A percentile compares a stretch with the other conserved stretches of the same genome.
These are phyloP conservation scores for Kobus ellipsiprymnus DNA, from an alignment of 2,113 vertebrate genomes.

Conservation along the genomic window DNA sequence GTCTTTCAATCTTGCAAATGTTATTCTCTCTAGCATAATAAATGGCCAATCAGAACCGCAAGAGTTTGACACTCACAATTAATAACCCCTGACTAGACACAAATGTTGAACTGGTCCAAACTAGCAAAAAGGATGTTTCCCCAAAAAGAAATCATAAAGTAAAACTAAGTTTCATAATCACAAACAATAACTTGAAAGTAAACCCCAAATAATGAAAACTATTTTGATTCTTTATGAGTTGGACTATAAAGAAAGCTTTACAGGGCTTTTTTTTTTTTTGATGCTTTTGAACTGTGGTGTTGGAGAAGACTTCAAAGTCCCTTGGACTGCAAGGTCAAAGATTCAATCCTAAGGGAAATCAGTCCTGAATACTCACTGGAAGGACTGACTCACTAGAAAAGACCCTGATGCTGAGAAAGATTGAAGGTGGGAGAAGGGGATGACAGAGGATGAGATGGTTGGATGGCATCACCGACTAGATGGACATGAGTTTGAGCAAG, in stretches of 20 bases:
- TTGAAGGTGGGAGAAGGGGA: not conserved
- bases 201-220: not conserved
- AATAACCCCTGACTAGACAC: not conserved
- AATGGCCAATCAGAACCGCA: not conserved
- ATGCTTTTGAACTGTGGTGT: not conserved
- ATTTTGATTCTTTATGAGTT: not conserved
- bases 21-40: not conserved
- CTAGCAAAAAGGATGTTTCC: not conserved
- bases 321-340: not conserved
- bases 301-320: not conserved
- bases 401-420: not conserved
- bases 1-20: not conserved
- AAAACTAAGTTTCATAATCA: not conserved
- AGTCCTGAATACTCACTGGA: not conserved
- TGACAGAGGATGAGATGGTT: not conserved
- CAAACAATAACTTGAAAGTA: not conserved
- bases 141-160: not conserved
- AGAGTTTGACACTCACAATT: not conserved
- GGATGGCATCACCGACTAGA: not conserved
- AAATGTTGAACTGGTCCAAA: not conserved
- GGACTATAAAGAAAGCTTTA: not conserved
- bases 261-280: not conserved
- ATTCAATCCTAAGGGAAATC: not conserved
- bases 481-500: not conserved
- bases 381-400: not conserved